Evolutionary conservation across 2,113 vertebrate genomes (phyloP).

Genomic region (Cyanoramphus novaezelandiae): DNA sequence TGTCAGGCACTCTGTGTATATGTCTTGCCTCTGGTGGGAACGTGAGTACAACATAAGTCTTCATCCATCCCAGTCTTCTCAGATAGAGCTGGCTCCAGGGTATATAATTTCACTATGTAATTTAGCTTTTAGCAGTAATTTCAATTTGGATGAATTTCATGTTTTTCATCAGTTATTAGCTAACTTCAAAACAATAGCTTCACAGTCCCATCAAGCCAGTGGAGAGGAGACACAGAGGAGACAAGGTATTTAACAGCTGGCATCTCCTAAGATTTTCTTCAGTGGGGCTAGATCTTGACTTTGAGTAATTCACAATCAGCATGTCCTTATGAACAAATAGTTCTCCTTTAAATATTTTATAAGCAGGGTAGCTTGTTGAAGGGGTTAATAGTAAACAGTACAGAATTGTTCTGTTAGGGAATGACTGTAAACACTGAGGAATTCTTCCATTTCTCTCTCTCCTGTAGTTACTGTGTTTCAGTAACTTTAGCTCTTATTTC

Average conservation of each 20-base stretch:
- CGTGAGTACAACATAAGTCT: neutral
- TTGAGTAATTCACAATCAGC: neutral
- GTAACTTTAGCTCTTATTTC: slow-evolving; percentile 51
- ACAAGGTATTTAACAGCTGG: neutral
- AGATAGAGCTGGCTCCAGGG: neutral
- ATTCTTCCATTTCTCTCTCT: slow-evolving; percentile 7
- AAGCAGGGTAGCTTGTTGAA: neutral
- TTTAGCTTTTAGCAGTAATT: slow-evolving; percentile 46
- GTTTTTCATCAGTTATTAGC: slow-evolving; percentile 33
- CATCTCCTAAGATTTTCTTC: neutral
- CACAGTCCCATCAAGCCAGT: neutral
- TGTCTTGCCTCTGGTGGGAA: neutral
- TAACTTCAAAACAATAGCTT: slow-evolving; percentile 27
- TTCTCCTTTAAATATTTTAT: neutral
- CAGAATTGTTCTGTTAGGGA: neutral
- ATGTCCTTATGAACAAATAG: neutral
- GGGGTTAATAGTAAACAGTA: neutral
- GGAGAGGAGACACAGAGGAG: neutral
- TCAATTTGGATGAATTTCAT: slow-evolving; percentile 34
- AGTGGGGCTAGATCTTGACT: neutral
- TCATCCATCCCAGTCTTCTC: neutral
- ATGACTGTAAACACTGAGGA: neutral
- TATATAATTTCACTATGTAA: neutral
- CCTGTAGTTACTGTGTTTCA: slow-evolving; percentile 7
- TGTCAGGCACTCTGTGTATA: neutral